Percentiles rank a stretch among this genome's conserved stretches.
Conservation (phyloP, 2,888 invertebrate species). For the Nasonovia ribisnigri region DNA sequence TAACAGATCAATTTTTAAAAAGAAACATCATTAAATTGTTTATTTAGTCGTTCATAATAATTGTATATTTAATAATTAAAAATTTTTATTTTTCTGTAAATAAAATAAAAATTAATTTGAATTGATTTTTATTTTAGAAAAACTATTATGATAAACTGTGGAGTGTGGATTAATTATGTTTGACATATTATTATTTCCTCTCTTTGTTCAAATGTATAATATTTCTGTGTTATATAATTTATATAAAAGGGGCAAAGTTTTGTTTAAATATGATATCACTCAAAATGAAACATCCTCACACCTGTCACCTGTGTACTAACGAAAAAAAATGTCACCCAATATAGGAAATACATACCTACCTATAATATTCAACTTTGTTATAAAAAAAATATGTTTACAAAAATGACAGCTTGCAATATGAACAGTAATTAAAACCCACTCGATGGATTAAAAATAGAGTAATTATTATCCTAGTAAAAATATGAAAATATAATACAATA, state of each 20-base stretch:
- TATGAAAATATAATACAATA: not conserved
- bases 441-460: not conserved
- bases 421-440: not conserved
- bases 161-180: not conserved
- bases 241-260: not conserved
- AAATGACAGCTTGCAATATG: not conserved
- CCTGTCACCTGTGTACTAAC: not conserved
- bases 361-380: not conserved
- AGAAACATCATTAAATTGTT: not conserved
- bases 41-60: not conserved
- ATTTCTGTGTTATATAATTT: not conserved
- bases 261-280: not conserved
- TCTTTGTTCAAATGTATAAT: not conserved
- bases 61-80: not conserved
- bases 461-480: not conserved
- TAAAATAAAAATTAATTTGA: not conserved
- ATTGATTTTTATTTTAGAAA: conserved; percentile 9
- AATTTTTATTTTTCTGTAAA: not conserved
- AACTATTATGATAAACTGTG: not conserved
- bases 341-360: not conserved
- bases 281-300: not conserved
- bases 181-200: not conserved
- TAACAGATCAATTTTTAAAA: not conserved
- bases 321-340: not conserved
- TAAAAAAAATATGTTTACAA: conserved; percentile 2